Evolutionary conservation across 2,888 invertebrate genomes (phyloP), one percentile per base, ranked within the genome.

Genomic region (Monochamus alternatus): DNA sequence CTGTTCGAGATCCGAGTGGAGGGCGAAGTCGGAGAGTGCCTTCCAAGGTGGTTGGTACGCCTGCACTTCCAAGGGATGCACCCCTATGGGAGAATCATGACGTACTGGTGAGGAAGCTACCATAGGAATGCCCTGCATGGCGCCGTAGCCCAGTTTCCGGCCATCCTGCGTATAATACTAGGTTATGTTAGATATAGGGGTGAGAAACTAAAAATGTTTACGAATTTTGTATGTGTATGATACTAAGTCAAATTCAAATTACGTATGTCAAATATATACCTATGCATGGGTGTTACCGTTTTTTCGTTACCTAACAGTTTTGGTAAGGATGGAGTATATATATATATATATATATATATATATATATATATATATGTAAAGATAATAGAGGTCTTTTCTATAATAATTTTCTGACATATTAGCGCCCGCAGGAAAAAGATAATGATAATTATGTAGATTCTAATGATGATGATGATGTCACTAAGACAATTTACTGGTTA

Each of bases 11-110:
- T 98, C 98, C 7, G 97, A 96, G 89, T 98, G 97, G 83, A 98
- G 93, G 79, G 98, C 98, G 90, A 98, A 98, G 90, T 98, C 98
- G 73, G 96, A 95, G 72, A 98, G 93, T 78, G 98, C 97, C 91
- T 98, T 98, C 98, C 98, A 98, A 58, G 97, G 97, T 73, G 97
- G 98, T 90, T 98, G 98, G 92, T 98, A 99, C 81, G 97, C 96
- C 84, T 94, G 94, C 47, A 95, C 94, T 90, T 98, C 98, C 75
- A 98, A 92, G 52, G 96, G 95, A 86, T 96, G 95, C 88, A 96
- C 93, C 75, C 96, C 95, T 75, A 95, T 91, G 1, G 96, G 96
- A 75, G 96, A 95, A 89, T 96, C 97, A 90, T 97, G 96, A 65
- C 97, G 92, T 77, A 97, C 96, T 47, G 97, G 97, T 82, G 98